These are phyloP conservation scores for Acrossocheilus fasciatus DNA, from an alignment of 2,797 vertebrate genomes.

Conservation along the genomic window DNA sequence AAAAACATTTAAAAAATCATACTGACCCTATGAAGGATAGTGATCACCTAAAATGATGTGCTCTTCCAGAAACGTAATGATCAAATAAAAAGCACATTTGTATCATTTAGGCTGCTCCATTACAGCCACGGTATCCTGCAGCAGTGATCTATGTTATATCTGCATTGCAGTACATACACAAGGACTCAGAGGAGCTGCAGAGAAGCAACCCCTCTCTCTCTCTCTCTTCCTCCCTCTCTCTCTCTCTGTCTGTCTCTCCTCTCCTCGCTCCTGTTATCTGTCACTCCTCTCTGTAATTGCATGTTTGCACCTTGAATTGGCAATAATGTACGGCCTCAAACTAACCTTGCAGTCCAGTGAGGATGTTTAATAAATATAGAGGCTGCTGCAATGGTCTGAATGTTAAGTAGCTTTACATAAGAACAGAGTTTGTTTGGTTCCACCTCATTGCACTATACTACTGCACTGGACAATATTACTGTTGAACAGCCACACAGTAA, in stretches of 20 bases:
- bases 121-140: conserved; percentile 41
- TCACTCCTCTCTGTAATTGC: conserved; percentile 30
- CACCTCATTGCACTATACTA: conserved; percentile 45
- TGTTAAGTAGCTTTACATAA: conserved; percentile 57
- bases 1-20: neutral
- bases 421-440: conserved; percentile 47
- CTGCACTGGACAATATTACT: conserved; percentile 43
- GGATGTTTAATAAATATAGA: conserved; percentile 44
- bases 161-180: conserved; percentile 82
- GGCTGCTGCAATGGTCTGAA: conserved; percentile 58
- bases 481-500: conserved; percentile 22
- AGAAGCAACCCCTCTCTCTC: conserved; percentile 50
- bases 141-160: conserved; percentile 69
- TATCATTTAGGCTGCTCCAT: neutral
- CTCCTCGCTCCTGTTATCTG: neutral
- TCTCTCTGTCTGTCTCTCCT: neutral
- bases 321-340: conserved; percentile 47
- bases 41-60: neutral
- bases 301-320: conserved; percentile 47
- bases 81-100: neutral
- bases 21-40: neutral
- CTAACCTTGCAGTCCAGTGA: conserved; percentile 36
- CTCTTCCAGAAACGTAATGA: neutral
- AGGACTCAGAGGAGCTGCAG: conserved; percentile 41
- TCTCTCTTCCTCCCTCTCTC: neutral